Base-by-base conservation (phyloP, 2,888 invertebrate species). In the Caenorhabditis macrosperma region DNA sequence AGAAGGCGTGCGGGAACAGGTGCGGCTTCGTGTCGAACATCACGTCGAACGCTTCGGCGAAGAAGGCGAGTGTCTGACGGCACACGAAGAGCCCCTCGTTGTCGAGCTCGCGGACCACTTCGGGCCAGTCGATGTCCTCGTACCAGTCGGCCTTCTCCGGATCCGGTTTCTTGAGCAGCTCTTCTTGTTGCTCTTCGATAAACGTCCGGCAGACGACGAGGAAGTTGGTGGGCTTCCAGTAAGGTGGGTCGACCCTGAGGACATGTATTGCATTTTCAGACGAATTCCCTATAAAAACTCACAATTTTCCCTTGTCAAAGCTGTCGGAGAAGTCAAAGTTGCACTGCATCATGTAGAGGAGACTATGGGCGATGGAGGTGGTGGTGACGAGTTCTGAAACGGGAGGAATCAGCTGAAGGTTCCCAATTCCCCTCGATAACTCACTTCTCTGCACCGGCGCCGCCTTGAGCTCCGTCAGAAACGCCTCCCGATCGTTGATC, bases 41-140 rank as follows among this genome's bases (percentile, higher is more conserved):
- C 77, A 94, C 92, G 80, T 95, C 93, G 67, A 98, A 92, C 60
- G 95, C 95, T 61, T 94, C 95, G 86, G 96, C 94, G 48, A 98
- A 92, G 66, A 97, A 92, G 87, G 93, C 94, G 66, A 98, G 92
- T 2, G 95, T 66, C 26, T 64, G 64, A 6, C 50, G 59, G 15
- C 61, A 50, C 17, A 48, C n/a, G 12, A 30, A 12, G 9, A 71
- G 20, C 2, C 41, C 55, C 2, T 44, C 35, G n/a, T 4, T 20
- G 91, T 99, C 98, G 44, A 98, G 92, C 91, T 96, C 95, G 80
- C 94, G 92, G 84, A 97, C 94, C 0, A 98, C 95, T 90, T 96
- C 96, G 90, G 94, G 95, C 97, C 97, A 97, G 87, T 94, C 94
- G 77, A 97, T 76, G 41, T 89, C 87, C 2, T 59, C 60, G 46